Base-by-base conservation (phyloP, 1,140 invertebrate species). In the Piezodorus guildinii region DNA sequence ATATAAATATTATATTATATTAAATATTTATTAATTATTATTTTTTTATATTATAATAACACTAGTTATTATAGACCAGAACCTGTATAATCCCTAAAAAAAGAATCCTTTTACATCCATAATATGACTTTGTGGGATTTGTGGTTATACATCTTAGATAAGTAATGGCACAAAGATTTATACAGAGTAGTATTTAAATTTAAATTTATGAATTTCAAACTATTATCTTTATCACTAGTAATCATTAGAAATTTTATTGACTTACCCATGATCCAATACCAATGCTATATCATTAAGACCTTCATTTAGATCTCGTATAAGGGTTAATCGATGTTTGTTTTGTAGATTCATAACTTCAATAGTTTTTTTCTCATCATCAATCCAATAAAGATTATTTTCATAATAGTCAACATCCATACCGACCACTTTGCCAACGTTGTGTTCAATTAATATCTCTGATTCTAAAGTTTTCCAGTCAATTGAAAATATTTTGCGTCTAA, bases 381-480 rank as follows among this genome's bases (percentile, higher is more conserved):
- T 73, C 69, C 84, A 80, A 69, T 87, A 89, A 0, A 90, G 71
- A 66, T 82, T 83, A 44, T 86, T 81, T 0, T 83, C 79, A 16
- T 81, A 71, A 66, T 81, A 75, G 74, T 89, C 87, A 70, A 84
- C 85, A 67, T 79, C 80, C 77, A 89, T 77, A 12, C 81, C 80
- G 12, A 77, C 77, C 0, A 87, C 72, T 23, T 78, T 74, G 3
- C 78, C 77, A 34, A 85, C 67, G 3, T 78, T 76, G 2, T 75
- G 66, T 17, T 73, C 69, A 0, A 78, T 49, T 2, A 85, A 66
- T 3, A 71, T 34, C 8, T 72, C 68, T 1, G 75, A 69, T 4
- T 72, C 30, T 0, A 73, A 74, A 0, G 71, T 74, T 0, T 69
- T 69, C 63, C 79, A 73, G 63, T 79, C 68, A 16, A 70, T 73